Evolutionary conservation across 1,140 invertebrate species (phyloP).

Genomic region (Penaeus chinensis): DNA sequence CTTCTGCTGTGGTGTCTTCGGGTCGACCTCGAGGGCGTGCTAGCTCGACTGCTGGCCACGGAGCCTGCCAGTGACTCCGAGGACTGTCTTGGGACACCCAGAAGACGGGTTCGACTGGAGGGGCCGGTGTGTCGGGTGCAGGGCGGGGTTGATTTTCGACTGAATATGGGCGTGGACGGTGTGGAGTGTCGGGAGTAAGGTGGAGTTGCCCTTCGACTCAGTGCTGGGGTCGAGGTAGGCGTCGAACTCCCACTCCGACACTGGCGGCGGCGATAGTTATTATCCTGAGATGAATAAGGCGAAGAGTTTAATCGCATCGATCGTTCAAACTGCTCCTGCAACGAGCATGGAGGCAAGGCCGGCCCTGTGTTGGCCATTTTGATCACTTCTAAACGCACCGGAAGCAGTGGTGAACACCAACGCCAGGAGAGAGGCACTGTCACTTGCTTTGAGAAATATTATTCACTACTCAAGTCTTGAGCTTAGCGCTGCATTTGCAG

Average conservation of each 20-base stretch:
- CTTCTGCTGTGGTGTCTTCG: constrained; percentile 15
- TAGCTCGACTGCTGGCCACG: constrained; percentile 14
- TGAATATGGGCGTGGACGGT: background rate
- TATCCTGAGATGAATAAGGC: constrained; percentile 19
- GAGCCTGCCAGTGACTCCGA: constrained; percentile 26
- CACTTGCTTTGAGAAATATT: no score
- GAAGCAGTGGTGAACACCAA: no score
- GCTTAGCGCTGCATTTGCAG: no score
- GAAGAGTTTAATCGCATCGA: background rate
- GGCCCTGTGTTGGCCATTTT: constrained; percentile 31
- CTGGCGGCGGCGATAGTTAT: background rate
- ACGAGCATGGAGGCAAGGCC: constrained; percentile 1
- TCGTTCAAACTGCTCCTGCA: constrained; percentile 8
- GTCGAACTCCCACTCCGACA: constrained; percentile 25
- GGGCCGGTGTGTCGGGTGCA: background rate
- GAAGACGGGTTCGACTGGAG: background rate
- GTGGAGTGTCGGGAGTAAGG: constrained; percentile 30
- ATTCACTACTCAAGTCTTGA: no score
- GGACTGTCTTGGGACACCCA: constrained; percentile 21
- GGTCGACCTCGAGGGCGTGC: constrained; percentile 1
- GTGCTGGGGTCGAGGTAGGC: constrained; percentile 16
- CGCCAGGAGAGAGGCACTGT: no score
- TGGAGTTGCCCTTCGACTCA: constrained; percentile 12
- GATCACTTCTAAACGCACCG: no score
- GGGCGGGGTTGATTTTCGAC: background rate